Evolutionary conservation across 2,797 vertebrate genomes (phyloP).

Genomic region (Sebastes steindachneri): DNA sequence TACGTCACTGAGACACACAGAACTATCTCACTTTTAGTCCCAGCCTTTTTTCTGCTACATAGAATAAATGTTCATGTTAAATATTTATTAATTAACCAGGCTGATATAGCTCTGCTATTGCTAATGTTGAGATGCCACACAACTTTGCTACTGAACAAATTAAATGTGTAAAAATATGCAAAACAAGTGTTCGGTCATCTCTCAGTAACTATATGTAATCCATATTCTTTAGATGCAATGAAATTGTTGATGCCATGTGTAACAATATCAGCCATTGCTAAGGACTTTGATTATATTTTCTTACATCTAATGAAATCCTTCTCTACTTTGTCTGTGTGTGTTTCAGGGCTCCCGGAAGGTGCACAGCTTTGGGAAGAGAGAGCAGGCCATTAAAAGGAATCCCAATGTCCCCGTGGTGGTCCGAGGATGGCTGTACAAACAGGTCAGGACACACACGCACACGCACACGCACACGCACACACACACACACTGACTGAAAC

Average conservation of each 20-base stretch:
- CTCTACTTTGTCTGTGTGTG: not conserved
- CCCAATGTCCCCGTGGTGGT: slow-evolving; percentile 91
- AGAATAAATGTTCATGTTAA: not conserved
- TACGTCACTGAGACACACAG: not conserved
- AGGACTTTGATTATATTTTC: not conserved
- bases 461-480: not conserved
- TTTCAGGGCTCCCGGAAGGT: slow-evolving; percentile 88
- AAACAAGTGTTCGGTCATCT: not conserved
- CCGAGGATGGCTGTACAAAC: slow-evolving; percentile 96
- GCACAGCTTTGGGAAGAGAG: slow-evolving; percentile 95
- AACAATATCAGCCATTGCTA: not conserved
- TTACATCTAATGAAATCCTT: not conserved
- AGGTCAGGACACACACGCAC: slow-evolving; percentile 78
- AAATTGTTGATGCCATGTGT: not conserved
- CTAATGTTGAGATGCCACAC: not conserved
- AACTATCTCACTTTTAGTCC: not conserved
- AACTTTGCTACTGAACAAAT: not conserved
- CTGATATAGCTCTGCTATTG: not conserved
- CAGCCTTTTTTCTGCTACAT: not conserved
- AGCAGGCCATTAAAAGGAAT: slow-evolving; percentile 94
- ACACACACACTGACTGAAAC: not conserved
- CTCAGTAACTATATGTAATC: not conserved
- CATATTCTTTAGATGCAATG: not conserved
- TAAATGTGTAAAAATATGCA: not conserved
- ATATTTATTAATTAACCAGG: not conserved